Base-by-base conservation (phyloP, 2,888 invertebrate genomes). In the Neoaliturus tenellus region DNA sequence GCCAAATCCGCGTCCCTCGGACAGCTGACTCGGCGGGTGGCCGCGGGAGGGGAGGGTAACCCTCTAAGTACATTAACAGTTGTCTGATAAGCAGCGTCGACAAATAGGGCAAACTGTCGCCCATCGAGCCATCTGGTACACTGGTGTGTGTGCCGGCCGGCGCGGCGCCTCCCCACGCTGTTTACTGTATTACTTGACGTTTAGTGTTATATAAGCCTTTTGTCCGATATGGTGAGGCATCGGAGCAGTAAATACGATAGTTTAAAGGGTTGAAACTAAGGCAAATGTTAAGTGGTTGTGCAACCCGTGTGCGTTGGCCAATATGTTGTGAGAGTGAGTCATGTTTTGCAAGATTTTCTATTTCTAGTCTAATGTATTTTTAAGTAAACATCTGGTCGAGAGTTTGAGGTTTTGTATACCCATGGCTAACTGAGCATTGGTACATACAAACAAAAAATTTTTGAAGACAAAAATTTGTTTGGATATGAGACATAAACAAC, bases 41-140 rank as follows among this genome's bases (percentile, higher is more conserved):
- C 12, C 28, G 62, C 28, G 20, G 23, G 23, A 14, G 28, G 62
- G n/a, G 28, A 12, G 25, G 62, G 51, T 51, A 51, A 20, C 51
- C 51, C 51, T 51, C 62, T 62, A 62, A 62, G 62, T 62, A 62
- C 62, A 62, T 62, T 62, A 62, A 62, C 62, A 62, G 62, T 62
- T 62, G 62, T 62, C 28, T 62, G 62, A 62, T 62, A 62, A 62
- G 62, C 62, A 23, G 51, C 20, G 10, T 51, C 28, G 62, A 62
- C 62, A 62, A 62, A 62, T 62, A 31, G 62, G 28, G 62, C 62
- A 62, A 62, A 62, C 62, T 62, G 62, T 62, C 62, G 62, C 1
- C 62, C 28, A 31, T 0, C 28, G 23, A 51, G 51, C 51, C 51
- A 51, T 51, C 51, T 51, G 51, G 51, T 10, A 10, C 14, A 48